Base-by-base conservation (phyloP, 2,888 invertebrate genomes). In the Marasmarcha lunaedactyla region DNA sequence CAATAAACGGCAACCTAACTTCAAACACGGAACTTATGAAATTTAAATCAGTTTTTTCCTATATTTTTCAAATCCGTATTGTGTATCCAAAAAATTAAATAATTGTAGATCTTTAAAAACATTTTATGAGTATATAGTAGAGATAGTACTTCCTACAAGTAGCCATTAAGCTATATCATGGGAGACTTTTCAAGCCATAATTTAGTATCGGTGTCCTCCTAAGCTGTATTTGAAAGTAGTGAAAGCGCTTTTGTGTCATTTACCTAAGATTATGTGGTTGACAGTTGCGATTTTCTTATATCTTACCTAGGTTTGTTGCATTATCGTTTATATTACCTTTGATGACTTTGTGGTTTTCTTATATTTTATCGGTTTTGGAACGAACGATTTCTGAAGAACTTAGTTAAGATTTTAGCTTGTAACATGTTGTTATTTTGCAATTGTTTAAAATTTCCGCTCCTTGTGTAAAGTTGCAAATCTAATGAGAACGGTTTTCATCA, bases 231-330 rank as follows among this genome's bases (percentile, higher is more conserved):
- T 49, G 56, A 57, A 59, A 57, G 52, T 46, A 59, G 67, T 55
- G 63, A 72, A 73, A 71, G 66, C 61, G 56, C 52, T 62, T 53
- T 57, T 52, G 48, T 56, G 47, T 48, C 46, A 51, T 55, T 61
- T 55, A 52, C 54, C 54, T 46, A 42, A 46, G 48, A 53, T 63
- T 55, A 60, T 54, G 47, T 46, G 43, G 47, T 41, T 36, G 48
- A 51, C 37, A 50, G 45, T 7, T 42, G 54, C 54, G 57, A 59
- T 63, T 63, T 59, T 57, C 52, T 51, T 52, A 53, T 55, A 63
- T 59, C 62, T 64, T 55, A 54, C 48, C 44, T 45, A 48, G 51
- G 49, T 51, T 49, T 50, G 49, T 49, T 52, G 48, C 42, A 40
- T 51, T 47, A 47, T 48, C 48, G 48, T 46, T 54, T 52, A 54